These are phyloP conservation scores for Pachydiplax longipennis DNA, from an alignment of 2,888 invertebrate species.

Conservation along the genomic window DNA sequence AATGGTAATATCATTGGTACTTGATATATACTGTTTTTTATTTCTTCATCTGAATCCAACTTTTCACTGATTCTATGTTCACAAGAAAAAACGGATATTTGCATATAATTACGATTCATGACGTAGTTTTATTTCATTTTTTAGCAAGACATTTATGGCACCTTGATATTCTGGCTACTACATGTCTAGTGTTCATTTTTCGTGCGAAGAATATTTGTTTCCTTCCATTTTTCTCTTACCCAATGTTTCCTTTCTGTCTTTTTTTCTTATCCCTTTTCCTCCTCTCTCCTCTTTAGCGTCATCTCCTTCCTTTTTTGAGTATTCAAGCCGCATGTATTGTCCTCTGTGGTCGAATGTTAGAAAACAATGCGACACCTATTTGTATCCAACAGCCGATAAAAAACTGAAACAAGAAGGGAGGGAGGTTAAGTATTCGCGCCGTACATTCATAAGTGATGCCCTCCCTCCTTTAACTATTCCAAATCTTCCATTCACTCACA, in stretches of 20 bases:
- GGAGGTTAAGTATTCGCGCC: not conserved
- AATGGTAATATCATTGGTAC: too few species aligned
- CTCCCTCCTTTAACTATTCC: not conserved
- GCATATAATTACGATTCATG: too few species aligned
- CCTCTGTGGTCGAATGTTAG: not conserved
- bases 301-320: not conserved
- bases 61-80: too few species aligned
- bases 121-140: too few species aligned
- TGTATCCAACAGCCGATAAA: constrained; percentile 16
- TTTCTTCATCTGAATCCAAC: too few species aligned
- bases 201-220: not conserved
- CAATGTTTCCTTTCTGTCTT: not conserved
- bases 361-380: constrained; percentile 32
- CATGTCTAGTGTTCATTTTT: not conserved
- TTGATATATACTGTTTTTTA: too few species aligned
- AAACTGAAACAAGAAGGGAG: not conserved
- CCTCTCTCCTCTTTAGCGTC: not conserved
- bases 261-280: not conserved
- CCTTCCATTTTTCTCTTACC: not conserved
- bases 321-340: constrained; percentile 6
- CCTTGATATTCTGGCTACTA: not conserved
- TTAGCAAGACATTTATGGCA: too few species aligned
- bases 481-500: not conserved
- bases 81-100: too few species aligned
- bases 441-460: not conserved